Conservation (phyloP, 2,888 invertebrate genomes). For the Cantharis lateralis region DNA sequence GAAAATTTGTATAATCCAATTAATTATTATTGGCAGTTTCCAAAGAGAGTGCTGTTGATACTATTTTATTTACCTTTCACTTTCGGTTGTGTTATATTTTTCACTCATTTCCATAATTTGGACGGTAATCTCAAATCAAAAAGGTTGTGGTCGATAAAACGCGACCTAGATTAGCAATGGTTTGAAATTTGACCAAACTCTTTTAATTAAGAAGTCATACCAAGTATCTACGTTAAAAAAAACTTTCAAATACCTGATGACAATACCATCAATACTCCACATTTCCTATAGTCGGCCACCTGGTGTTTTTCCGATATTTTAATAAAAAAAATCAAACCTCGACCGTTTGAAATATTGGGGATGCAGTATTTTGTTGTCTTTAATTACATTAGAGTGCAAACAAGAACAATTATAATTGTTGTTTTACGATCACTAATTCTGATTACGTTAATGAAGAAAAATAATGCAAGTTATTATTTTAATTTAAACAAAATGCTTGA, state of each 20-base stretch:
- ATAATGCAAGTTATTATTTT: neutral
- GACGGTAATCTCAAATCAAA: neutral
- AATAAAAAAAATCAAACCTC: too few species aligned
- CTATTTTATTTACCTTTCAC: neutral
- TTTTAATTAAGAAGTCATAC: neutral
- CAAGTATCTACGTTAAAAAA: neutral
- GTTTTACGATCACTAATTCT: neutral
- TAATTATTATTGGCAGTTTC: neutral
- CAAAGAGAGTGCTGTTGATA: neutral
- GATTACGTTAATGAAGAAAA: neutral
- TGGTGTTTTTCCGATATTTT: neutral
- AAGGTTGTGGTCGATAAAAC: neutral
- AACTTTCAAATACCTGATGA: neutral
- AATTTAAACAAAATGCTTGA: neutral
- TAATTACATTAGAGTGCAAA: too few species aligned
- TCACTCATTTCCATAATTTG: neutral
- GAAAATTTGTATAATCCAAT: neutral
- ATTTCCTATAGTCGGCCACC: neutral
- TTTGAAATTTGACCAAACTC: neutral
- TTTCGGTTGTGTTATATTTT: neutral
- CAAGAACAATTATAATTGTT: neutral
- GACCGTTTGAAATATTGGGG: too few species aligned
- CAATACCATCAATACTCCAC: neutral
- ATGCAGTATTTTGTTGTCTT: too few species aligned
- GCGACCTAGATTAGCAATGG: neutral